These are phyloP conservation scores for Epizoanthus ramosus DNA, from an alignment of 92 coral and sea anemone species.

Conservation along the genomic window DNA sequence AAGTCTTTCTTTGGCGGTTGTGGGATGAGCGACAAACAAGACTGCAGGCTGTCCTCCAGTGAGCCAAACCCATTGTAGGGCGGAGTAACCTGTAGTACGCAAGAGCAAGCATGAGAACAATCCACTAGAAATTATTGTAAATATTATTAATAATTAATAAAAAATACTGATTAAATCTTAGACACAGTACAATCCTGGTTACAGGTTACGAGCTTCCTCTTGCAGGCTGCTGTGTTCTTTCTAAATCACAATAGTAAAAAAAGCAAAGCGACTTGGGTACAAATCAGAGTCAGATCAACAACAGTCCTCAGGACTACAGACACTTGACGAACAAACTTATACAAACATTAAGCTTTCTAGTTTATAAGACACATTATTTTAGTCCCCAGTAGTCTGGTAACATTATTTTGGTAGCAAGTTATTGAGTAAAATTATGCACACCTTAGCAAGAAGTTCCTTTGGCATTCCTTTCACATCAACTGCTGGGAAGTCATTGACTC, in stretches of 20 bases:
- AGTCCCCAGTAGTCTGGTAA: no score
- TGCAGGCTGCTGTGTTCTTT: no score
- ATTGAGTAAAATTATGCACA: constrained; percentile 19
- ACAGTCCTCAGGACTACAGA: no score
- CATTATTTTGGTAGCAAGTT: no score
- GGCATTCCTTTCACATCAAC: constrained; percentile 80
- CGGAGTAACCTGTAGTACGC: constrained; percentile 71
- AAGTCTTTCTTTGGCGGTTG: constrained; percentile 99
- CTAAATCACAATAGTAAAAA: no score
- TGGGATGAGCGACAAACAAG: constrained; percentile 92
- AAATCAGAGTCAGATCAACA: no score
- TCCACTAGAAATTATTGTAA: not conserved
- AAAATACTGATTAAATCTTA: not conserved
- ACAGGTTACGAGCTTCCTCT: not conserved
- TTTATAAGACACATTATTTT: no score
- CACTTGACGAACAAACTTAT: no score
- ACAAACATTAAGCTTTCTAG: no score
- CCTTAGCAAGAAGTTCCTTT: constrained; percentile 70
- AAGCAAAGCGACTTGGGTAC: no score
- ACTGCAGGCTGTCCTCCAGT: constrained; percentile 95
- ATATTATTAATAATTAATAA: no score
- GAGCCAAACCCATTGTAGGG: constrained; percentile 99
- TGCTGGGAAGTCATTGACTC: constrained; percentile 72
- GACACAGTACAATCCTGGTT: not conserved
- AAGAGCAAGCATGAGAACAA: not conserved